Conservation (phyloP, 1,140 invertebrate genomes). For the Apolygus lucorum region DNA sequence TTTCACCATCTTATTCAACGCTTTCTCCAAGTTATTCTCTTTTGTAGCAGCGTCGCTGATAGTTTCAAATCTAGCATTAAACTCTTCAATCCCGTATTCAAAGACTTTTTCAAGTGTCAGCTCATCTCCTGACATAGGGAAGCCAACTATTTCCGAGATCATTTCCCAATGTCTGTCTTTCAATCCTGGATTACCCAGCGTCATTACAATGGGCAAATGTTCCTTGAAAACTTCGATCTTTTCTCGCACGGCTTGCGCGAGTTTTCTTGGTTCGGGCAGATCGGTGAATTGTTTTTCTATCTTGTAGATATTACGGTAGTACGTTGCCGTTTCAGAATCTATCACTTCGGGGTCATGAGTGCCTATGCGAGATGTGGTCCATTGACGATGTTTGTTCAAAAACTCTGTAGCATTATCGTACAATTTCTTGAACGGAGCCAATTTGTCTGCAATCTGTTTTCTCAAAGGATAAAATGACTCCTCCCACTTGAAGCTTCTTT, state of each 20-base stretch:
- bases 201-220: constrained; percentile 82
- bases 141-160: constrained; percentile 90
- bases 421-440: constrained; percentile 71
- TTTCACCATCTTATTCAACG: constrained; percentile 78
- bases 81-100: constrained; percentile 84
- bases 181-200: constrained; percentile 88
- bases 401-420: constrained; percentile 84
- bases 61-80: constrained; percentile 79
- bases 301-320: constrained; percentile 75
- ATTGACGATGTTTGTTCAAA: constrained; percentile 66
- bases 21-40: constrained; percentile 86
- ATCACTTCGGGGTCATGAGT: constrained; percentile 81
- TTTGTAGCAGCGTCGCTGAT: constrained; percentile 94
- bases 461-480: constrained; percentile 79
- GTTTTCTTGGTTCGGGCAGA: constrained; percentile 51
- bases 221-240: constrained; percentile 85
- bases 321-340: constrained; percentile 68
- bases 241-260: constrained; percentile 54
- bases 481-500: constrained; percentile 82
- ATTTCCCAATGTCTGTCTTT: constrained; percentile 91
- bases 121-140: constrained; percentile 73
- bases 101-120: constrained; percentile 84
- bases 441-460: constrained; percentile 42
- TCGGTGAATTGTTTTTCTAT: constrained; percentile 77
- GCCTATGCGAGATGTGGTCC: constrained; percentile 76